These are phyloP conservation scores for Danio choprae DNA, from an alignment of 2,797 vertebrate genomes.

Conservation along the genomic window DNA sequence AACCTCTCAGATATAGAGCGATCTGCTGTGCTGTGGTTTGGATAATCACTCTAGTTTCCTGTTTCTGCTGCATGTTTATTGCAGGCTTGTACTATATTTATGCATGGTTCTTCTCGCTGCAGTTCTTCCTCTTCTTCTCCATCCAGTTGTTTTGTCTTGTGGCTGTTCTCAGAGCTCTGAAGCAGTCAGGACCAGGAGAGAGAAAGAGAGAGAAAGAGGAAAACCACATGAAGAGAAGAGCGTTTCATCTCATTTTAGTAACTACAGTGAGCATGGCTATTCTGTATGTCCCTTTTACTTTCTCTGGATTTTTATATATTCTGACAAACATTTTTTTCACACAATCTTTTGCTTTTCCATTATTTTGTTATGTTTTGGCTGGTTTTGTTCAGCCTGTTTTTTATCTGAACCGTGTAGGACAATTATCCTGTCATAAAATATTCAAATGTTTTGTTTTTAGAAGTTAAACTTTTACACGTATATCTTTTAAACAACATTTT, in stretches of 20 bases:
- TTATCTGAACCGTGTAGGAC: too few relatives aligned
- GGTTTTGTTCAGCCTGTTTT: too few relatives aligned
- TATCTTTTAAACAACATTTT: too few relatives aligned
- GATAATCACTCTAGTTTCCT: neutral
- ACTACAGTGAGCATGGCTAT: neutral
- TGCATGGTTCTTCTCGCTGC: neutral
- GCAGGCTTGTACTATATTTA: neutral
- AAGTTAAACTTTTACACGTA: too few relatives aligned
- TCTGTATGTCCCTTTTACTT: neutral
- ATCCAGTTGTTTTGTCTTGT: slow-evolving; percentile 19
- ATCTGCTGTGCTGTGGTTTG: neutral
- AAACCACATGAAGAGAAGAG: slow-evolving; percentile 25
- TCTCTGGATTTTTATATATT: neutral
- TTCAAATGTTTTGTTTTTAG: too few relatives aligned
- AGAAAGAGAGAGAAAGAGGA: neutral
- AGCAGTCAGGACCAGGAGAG: slow-evolving; percentile 26
- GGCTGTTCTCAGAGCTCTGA: slow-evolving; percentile 11
- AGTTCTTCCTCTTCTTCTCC: neutral
- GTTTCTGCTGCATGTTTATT: neutral
- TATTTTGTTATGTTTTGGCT: too few relatives aligned
- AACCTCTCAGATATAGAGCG: slow-evolving; percentile 38
- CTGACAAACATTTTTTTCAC: neutral
- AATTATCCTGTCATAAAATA: too few relatives aligned
- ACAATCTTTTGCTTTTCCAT: neutral
- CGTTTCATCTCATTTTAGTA: slow-evolving; percentile 5